A percentile compares a stretch with the other conserved stretches of the same genome.
Evolutionary conservation across 1,140 invertebrate genomes (phyloP).

Genomic region (Drosophila varians): DNA sequence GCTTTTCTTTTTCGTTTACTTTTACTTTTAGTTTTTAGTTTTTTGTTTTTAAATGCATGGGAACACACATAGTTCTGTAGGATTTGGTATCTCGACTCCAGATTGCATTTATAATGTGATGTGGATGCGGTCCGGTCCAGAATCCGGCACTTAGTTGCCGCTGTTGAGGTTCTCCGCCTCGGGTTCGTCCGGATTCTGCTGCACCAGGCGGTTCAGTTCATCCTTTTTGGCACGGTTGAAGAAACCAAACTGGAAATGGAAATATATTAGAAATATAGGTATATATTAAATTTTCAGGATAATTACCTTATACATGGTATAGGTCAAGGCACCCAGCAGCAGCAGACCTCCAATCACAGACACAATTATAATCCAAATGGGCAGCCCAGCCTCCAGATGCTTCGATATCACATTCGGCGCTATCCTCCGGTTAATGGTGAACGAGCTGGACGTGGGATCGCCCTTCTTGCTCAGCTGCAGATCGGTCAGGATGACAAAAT

Average conservation of each 20-base stretch:
- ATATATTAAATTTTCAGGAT: not conserved
- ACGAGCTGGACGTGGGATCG: constrained; percentile 47
- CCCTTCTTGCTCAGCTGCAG: constrained; percentile 63
- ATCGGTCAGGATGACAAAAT: constrained; percentile 70
- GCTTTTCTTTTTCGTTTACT: not conserved
- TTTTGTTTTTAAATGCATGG: constrained; percentile 20
- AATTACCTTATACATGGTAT: constrained; percentile 74
- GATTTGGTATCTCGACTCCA: constrained; percentile 44
- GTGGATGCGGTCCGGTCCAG: constrained; percentile 9
- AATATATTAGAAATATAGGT: not conserved
- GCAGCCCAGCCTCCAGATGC: constrained; percentile 50
- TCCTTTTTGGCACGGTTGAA: constrained; percentile 77
- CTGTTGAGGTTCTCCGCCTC: constrained; percentile 78
- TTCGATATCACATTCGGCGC: constrained; percentile 79
- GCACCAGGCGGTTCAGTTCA: constrained; percentile 68
- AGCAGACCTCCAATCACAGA: constrained; percentile 72
- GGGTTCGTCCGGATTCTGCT: constrained; percentile 64
- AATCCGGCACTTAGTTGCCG: constrained; percentile 17
- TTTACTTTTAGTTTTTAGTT: constrained; percentile 5
- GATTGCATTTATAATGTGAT: constrained; percentile 60
- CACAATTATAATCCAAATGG: constrained; percentile 75
- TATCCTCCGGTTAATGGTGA: constrained; percentile 57
- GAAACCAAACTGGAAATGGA: constrained; percentile 62
- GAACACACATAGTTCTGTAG: constrained; percentile 21
- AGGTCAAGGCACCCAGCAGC: constrained; percentile 60